These are phyloP conservation scores for Cabera pusaria DNA, from an alignment of 2,888 invertebrate species.

Conservation along the genomic window DNA sequence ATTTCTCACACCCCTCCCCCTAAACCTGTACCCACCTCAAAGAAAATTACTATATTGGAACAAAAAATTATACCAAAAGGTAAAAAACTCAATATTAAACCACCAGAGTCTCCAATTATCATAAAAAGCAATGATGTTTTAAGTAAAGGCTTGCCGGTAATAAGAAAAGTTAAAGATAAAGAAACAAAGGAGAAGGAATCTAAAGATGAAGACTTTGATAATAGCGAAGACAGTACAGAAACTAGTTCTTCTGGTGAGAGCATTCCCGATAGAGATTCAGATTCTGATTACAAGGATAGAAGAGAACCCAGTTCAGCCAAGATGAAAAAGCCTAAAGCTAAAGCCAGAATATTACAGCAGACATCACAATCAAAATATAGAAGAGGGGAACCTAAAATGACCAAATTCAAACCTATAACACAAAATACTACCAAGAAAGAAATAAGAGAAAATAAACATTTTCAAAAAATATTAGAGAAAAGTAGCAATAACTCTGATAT, in stretches of 20 bases:
- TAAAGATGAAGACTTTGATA: constrained; percentile 50
- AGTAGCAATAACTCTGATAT: constrained; percentile 53
- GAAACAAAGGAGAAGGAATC: constrained; percentile 45
- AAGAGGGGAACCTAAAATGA: constrained; percentile 55
- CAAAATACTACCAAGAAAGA: constrained; percentile 60
- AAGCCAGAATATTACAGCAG: constrained; percentile 63
- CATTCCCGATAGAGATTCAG: constrained; percentile 84
- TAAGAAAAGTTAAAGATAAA: constrained; percentile 55
- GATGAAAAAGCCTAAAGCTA: constrained; percentile 58
- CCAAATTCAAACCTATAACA: constrained; percentile 54
- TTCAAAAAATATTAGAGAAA: constrained; percentile 43
- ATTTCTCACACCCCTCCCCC: constrained; percentile 70
- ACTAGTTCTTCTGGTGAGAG: constrained; percentile 82
- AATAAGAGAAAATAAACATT: constrained; percentile 58
- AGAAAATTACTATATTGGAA: constrained; percentile 77
- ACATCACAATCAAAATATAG: constrained; percentile 43
- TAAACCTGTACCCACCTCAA: constrained; percentile 67
- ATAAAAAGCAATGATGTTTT: constrained; percentile 70
- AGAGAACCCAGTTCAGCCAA: constrained; percentile 58
- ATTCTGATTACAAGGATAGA: constrained; percentile 83
- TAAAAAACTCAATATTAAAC: constrained; percentile 68
- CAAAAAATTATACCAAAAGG: constrained; percentile 79
- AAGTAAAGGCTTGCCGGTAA: constrained; percentile 59
- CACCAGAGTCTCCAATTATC: constrained; percentile 57
- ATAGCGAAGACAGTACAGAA: constrained; percentile 78